Percentiles rank a stretch among this genome's conserved stretches.
Evolutionary conservation across 2,113 vertebrate species (phyloP).

Genomic region (Pitta sordida): DNA sequence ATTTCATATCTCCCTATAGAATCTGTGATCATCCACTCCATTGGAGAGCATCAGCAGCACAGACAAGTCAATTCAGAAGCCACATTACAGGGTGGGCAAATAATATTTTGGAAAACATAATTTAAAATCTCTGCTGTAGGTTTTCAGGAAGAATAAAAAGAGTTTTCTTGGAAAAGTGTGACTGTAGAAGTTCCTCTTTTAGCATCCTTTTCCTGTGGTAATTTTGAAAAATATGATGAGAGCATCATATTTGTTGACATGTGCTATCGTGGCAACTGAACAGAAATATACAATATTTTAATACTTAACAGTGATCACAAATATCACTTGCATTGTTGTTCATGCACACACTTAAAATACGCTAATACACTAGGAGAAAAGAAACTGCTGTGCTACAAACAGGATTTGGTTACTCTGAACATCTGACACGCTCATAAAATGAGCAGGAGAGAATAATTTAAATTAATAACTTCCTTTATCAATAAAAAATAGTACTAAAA

Average conservation of each 20-base stretch:
- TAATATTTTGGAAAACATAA: not conserved
- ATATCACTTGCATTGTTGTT: not conserved
- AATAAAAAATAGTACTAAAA: slow-evolving; percentile 35
- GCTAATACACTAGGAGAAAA: not conserved
- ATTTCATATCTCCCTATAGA: not conserved
- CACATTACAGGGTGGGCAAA: not conserved
- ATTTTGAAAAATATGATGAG: slow-evolving; percentile 59
- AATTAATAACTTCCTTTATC: not conserved
- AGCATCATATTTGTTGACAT: slow-evolving; percentile 62
- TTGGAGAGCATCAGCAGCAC: slow-evolving; percentile 67
- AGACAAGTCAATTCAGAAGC: slow-evolving; percentile 29
- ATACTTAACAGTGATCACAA: not conserved
- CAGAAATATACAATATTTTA: not conserved
- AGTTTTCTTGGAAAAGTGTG: slow-evolving; percentile 3
- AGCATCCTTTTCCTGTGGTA: slow-evolving; percentile 67
- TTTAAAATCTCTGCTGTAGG: not conserved
- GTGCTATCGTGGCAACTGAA: slow-evolving; percentile 40
- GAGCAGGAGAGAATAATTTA: not conserved
- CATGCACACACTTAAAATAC: slow-evolving; percentile 1
- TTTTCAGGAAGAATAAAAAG: slow-evolving; percentile 40
- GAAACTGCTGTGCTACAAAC: not conserved
- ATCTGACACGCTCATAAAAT: not conserved
- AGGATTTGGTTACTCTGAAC: not conserved
- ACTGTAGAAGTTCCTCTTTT: slow-evolving; percentile 61
- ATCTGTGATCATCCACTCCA: slow-evolving; percentile 61